A percentile compares a stretch with the other conserved stretches of the same genome.
Conservation (phyloP, 30 jellyfish, hydroid and myxozoan genomes). For the Cassiopea xamachana region DNA sequence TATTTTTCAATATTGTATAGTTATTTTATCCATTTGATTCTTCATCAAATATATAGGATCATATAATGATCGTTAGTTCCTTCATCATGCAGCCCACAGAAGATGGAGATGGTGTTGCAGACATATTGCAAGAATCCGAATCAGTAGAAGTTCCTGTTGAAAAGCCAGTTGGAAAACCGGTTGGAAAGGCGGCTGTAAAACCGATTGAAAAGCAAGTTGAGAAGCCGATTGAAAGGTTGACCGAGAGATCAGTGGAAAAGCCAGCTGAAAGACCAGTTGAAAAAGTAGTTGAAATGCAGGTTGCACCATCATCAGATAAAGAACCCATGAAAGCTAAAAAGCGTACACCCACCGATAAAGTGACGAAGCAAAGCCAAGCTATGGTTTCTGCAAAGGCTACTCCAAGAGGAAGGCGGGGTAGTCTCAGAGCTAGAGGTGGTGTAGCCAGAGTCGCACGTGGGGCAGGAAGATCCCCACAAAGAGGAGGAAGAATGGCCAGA, state of each 20-base stretch:
- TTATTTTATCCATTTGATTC: neutral
- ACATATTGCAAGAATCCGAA: neutral
- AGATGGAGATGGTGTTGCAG: slow-evolving; percentile 27
- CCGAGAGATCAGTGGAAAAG: neutral
- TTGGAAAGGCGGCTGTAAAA: neutral
- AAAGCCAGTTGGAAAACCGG: slow-evolving; percentile 7
- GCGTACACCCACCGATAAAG: neutral
- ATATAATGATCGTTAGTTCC: neutral
- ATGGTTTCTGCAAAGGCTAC: neutral
- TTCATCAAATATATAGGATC: neutral
- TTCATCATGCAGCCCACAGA: slow-evolving; percentile 46
- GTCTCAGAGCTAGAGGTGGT: slow-evolving; percentile 22
- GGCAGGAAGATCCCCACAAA: slow-evolving; percentile 31
- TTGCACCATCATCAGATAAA: neutral
- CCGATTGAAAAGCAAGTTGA: neutral
- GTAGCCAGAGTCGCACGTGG: slow-evolving; percentile 38
- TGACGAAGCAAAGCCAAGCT: slow-evolving; percentile 15
- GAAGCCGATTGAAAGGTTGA: neutral
- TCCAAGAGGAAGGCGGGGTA: slow-evolving; percentile 13
- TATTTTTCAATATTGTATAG: too few species aligned
- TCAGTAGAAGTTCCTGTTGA: neutral
- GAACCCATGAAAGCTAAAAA: neutral
- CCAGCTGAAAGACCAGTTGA: slow-evolving; percentile 4
- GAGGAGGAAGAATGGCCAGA: slow-evolving; percentile 14
- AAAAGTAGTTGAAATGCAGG: neutral